These are phyloP conservation scores for Thymelicus acteon DNA, from an alignment of 2,888 invertebrate species.

Conservation along the genomic window DNA sequence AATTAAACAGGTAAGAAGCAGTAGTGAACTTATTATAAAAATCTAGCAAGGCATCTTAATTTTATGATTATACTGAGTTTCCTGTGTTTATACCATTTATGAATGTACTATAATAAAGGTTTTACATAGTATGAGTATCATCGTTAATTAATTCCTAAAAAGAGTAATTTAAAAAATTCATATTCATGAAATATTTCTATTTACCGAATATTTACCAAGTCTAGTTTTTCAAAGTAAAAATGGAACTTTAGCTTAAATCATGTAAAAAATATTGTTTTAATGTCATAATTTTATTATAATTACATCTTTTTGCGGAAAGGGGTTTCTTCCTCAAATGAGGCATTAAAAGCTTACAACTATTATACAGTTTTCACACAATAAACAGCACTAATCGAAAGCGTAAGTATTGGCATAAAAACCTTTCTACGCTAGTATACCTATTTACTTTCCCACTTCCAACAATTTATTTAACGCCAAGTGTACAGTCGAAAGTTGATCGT, in stretches of 20 bases:
- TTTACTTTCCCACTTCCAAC: constrained; percentile 24
- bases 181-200: too few relatives aligned
- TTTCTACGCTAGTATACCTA: constrained; percentile 5
- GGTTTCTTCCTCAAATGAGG: too few relatives aligned
- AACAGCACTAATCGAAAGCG: constrained; percentile 8
- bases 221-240: too few relatives aligned
- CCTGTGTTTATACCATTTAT: not conserved
- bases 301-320: too few relatives aligned
- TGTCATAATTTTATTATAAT: too few relatives aligned
- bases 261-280: too few relatives aligned
- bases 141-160: not conserved
- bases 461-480: constrained; percentile 12
- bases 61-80: not conserved
- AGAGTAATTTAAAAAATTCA: not conserved
- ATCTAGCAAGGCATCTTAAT: constrained; percentile 8
- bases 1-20: constrained; percentile 16
- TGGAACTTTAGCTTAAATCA: too few relatives aligned
- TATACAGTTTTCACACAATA: not conserved
- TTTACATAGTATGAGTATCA: not conserved
- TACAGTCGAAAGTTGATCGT: constrained; percentile 35
- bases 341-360: not conserved
- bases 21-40: not conserved
- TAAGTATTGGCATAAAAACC: constrained; percentile 7
- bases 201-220: too few relatives aligned
- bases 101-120: not conserved